Evolutionary conservation across 2,113 vertebrate genomes (phyloP), one percentile per base, ranked within the genome.

Genomic region (Periophthalmodon schlosseri): DNA sequence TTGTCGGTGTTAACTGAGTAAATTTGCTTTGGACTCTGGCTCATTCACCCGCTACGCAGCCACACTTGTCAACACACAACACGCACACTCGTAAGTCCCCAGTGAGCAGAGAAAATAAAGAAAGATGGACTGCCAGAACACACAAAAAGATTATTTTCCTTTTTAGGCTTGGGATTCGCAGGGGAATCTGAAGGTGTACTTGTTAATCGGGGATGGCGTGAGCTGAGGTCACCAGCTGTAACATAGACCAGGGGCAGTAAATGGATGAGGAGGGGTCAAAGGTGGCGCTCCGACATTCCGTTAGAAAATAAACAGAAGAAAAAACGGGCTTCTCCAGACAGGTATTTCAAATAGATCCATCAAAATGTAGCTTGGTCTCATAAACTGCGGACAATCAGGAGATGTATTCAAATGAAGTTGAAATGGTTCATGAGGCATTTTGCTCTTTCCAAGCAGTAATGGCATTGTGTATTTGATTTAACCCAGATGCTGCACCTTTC

Each of bases 1-100:
- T 94, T 94, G 92, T 94, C 86, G 71, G 67, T 86, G 84, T 81
- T 79, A 83, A 87, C 90, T 90, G 88, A 89, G 88, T 77, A 93
- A 93, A 93, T 94, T 93, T 91, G 83, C 91, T 87, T 86, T 91
- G 63, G 80, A 80, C 90, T 92, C 67, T 33, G 79, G 79, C 84
- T 87, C 91, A 91, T 89, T 90, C 76, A 86, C 83, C 83, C 78
- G 58, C 70, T n/a, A 79, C 78, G 78, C 84, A 73, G 81, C 56
- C 67, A 18, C 63, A 39, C 63, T 65, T 65, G 63, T 65, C 63
- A 11, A 74, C 76, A 83, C 86, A 89, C 79, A 77, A 63, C 76
- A 18, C 18, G 33, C 44, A 79, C 70, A 20, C 75, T 78, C 68
- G 14, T 49, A 52, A 67, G 50, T 21, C 34, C 65, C 65, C 28